Percentiles rank a stretch among this genome's conserved stretches.
phyloP scores from a whole-genome alignment of 1,140 invertebrate species.

The Notospermus geniculatus region DNA sequence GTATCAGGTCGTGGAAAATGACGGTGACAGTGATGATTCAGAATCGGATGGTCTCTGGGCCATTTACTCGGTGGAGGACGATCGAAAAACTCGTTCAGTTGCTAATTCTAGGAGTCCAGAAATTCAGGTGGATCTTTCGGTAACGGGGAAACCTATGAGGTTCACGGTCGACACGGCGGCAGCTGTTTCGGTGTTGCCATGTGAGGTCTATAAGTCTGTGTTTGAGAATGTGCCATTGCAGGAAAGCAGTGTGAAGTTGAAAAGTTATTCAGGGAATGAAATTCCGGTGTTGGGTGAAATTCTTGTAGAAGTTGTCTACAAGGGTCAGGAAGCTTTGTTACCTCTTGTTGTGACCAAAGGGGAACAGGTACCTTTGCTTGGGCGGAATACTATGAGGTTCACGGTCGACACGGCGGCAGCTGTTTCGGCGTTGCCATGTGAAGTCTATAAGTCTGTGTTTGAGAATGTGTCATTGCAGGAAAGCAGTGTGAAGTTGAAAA shows the following conservation, averaged over 20 bases:
- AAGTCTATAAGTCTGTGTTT: background rate
- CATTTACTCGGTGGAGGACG: too few relatives aligned
- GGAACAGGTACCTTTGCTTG: slow-evolving; percentile 8
- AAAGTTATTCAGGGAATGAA: slow-evolving; percentile 1
- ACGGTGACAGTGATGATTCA: background rate
- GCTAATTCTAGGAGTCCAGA: too few relatives aligned
- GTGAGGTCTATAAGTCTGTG: background rate
- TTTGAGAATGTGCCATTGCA: too few relatives aligned
- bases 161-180: slow-evolving; percentile 1
- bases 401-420: slow-evolving; percentile 1
- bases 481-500: background rate
- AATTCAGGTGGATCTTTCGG: background rate
- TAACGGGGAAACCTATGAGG: background rate
- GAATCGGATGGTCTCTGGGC: too few relatives aligned
- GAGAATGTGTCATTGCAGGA: too few relatives aligned
- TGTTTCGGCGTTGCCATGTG: background rate
- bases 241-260: background rate
- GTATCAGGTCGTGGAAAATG: too few relatives aligned
- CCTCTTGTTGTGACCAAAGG: slow-evolving; percentile 2
- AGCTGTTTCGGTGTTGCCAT: background rate
- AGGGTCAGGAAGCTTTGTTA: slow-evolving; percentile 1
- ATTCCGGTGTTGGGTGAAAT: background rate
- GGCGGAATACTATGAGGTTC: slow-evolving; percentile 4
- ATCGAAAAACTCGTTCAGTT: too few relatives aligned
- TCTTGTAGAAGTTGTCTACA: background rate